Base-by-base conservation (phyloP, 2,797 vertebrate genomes). In the Gila robusta region DNA sequence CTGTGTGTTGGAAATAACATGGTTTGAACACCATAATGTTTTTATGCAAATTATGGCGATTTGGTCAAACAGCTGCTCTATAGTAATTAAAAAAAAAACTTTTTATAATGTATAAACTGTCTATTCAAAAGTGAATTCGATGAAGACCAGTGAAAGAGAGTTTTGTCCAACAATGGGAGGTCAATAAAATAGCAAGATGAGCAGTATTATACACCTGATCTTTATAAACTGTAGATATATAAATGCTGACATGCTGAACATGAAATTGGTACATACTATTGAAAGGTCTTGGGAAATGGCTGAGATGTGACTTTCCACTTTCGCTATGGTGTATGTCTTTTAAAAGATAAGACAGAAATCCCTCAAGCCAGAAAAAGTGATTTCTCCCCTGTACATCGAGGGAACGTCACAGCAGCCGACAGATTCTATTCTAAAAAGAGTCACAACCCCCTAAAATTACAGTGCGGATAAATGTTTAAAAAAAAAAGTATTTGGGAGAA, bases 271-370 rank as follows among this genome's bases (percentile, higher is more conserved):
- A 17, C 54, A 78, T 5, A 78, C n/a, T 64, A 79, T 47, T 32
- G 26, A 80, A 80, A 79, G 76, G 54, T 62, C 12, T 59, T 78
- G 35, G 35, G 23, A 78, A 78, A 79, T 4, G 17, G 59, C 39
- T 66, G 56, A 64, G 77, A 64, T 28, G 35, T 79, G 78, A 79
- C 26, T 79, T 66, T 79, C 41, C 78, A 79, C n/a, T 64, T 79
- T 79, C 0, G 26, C 26, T 47, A 66, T 6, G 37, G 35, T 62
- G 76, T 26, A 26, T 62, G 59, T 44, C 59, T 66, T 62, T 47
- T 47, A 80, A 66, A 79, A 80, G 78, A 47, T 79, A 79, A 66
- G 39, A 64, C 17, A 47, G 59, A 79, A 66, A 80, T 66, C 59
- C 59, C 59, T 79, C 77, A 64, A 64, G 64, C 19, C 56, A 62